Evolutionary conservation across 2,113 vertebrate species (phyloP).

Genomic region (Pituophis catenifer): DNA sequence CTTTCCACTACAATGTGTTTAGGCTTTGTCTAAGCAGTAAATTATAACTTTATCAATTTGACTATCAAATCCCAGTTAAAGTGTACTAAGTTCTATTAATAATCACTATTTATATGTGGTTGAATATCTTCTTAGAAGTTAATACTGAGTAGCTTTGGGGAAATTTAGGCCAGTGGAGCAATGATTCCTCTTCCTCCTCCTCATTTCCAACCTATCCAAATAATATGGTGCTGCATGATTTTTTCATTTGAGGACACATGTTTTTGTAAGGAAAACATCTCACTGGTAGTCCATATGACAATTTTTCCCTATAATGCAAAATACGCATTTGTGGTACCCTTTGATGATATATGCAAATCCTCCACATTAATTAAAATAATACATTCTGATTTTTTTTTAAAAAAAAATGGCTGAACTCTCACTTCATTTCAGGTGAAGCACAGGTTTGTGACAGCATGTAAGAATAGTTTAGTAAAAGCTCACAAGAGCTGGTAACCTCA

Average conservation of each 20-base stretch:
- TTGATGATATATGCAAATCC: not conserved
- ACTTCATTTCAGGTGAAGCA: not conserved
- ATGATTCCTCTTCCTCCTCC: not conserved
- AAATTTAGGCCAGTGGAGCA: not conserved
- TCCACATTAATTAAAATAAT: conserved; percentile 3
- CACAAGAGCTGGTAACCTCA: too few species aligned
- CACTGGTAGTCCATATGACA: not conserved
- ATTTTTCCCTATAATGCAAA: not conserved
- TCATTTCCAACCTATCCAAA: not conserved
- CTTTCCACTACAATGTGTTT: not conserved
- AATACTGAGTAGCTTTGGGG: not conserved
- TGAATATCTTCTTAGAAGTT: not conserved
- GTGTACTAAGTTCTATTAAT: not conserved
- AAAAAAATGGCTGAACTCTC: not conserved
- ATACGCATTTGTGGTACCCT: not conserved
- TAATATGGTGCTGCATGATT: not conserved
- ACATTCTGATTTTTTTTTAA: not conserved
- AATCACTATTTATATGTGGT: not conserved
- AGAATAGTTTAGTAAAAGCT: too few species aligned
- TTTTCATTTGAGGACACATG: not conserved
- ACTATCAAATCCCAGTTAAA: not conserved
- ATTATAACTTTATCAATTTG: not conserved
- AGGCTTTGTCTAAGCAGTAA: not conserved
- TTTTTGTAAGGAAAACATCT: not conserved
- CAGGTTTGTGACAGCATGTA: too few species aligned